Evolutionary conservation across 2,888 invertebrate species (phyloP).

Genomic region (Sturmia bella): DNA sequence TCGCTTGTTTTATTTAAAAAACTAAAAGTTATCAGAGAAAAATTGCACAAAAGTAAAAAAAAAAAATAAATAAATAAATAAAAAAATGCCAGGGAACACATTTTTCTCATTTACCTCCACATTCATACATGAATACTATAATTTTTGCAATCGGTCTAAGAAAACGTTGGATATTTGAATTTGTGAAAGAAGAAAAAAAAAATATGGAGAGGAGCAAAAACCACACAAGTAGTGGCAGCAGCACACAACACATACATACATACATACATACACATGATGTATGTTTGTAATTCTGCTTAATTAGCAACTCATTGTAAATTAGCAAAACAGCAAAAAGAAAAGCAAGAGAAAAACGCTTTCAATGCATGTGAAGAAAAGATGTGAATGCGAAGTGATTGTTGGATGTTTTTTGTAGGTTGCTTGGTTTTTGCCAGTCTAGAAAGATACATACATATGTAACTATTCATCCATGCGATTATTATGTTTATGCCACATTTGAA

Average conservation of each 20-base stretch:
- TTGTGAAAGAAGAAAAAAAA: constrained; percentile 19
- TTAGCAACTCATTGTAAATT: constrained; percentile 69
- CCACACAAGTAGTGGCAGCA: constrained; percentile 59
- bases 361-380: constrained; percentile 14
- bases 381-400: constrained; percentile 24
- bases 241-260: no score
- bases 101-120: no score
- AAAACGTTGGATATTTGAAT: constrained; percentile 16
- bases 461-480: constrained; percentile 54
- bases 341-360: constrained; percentile 7
- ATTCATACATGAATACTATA: no score
- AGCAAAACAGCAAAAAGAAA: constrained; percentile 29
- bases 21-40: constrained; percentile 7
- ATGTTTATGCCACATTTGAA: not conserved
- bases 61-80: constrained; percentile 8
- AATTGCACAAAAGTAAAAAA: constrained; percentile 29
- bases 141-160: constrained; percentile 30
- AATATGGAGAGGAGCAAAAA: constrained; percentile 28
- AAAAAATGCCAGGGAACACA: constrained; percentile 17
- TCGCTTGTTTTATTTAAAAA: not conserved
- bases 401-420: constrained; percentile 26
- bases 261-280: no score
- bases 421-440: constrained; percentile 38
- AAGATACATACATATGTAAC: no score
- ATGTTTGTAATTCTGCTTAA: constrained; percentile 53